Evolutionary conservation across 2,888 invertebrate genomes (phyloP), one percentile per base, ranked within the genome.

Genomic region (Entomobrya multifasciata): DNA sequence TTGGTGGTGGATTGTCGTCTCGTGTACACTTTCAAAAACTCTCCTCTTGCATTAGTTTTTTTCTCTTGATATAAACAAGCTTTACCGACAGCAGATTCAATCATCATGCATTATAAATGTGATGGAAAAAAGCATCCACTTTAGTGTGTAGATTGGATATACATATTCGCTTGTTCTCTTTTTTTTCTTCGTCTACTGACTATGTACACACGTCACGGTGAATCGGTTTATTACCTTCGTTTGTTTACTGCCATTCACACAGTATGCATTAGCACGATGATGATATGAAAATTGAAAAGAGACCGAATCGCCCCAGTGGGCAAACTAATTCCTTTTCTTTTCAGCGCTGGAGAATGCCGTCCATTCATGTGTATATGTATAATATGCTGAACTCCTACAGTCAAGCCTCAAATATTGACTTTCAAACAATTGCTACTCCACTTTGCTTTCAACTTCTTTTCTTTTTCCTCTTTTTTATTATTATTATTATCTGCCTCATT

Each of bases 231-330:
- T 83, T 83, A 74, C 83, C 83, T 76, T 83, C 76, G 76, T 83
- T 83, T 83, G 82, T 82, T 70, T 83, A 65, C 74, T 76, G 76
- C 83, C 83, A 76, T 76, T 36, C 79, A 65, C 79, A 65, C 79
- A 84, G 84, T 84, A 52, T 78, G 78, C 78, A 78, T 84, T 84
- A 84, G 84, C 84, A 84, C 84, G 84, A 84, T 78, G 84, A 84
- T 78, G 62, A 84, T 78, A 84, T 84, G 77, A 84, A 84, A 84
- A 84, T 77, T 65, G 67, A 70, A 70, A 67, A 84, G 76, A 83
- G 84, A 82, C 84, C 84, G 84, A 84, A 84, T 84, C 84, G 47
- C 84, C 84, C 77, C 84, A 84, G 84, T 84, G 57, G 84, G 84
- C 77, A 84, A 78, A 84, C 78, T 86, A 86, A 86, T 79, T 86